Conservation (phyloP, 2,113 vertebrate species). For the Pseudolaguvia tuberculata region DNA sequence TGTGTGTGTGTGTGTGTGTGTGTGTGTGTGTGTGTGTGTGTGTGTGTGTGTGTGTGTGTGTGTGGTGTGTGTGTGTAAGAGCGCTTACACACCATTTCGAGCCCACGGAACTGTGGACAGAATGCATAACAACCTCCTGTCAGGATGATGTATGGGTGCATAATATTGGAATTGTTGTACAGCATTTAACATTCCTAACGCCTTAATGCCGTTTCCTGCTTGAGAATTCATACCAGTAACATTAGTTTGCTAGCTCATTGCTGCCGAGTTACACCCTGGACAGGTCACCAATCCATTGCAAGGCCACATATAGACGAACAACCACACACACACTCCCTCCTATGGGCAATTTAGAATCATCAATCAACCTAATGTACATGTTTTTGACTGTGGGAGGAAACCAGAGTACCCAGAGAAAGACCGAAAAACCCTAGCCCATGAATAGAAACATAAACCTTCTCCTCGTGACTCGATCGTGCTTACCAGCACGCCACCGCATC, state of each 20-base stretch:
- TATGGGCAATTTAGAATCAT: too few species aligned
- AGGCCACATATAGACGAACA: too few species aligned
- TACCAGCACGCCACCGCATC: too few species aligned
- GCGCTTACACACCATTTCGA: not conserved
- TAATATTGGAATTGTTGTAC: not conserved
- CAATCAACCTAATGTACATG: too few species aligned
- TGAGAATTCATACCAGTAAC: not conserved
- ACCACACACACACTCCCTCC: too few species aligned
- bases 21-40: not conserved
- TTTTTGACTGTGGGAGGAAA: too few species aligned
- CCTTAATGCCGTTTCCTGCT: not conserved
- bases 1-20: not conserved
- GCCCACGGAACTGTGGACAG: not conserved
- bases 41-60: not conserved
- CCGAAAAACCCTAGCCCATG: too few species aligned
- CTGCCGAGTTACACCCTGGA: not conserved
- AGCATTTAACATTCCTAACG: slow-evolving; percentile 10
- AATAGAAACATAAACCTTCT: too few species aligned
- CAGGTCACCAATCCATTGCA: too few species aligned
- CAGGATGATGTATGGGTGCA: not conserved
- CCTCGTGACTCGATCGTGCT: too few species aligned
- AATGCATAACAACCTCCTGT: slow-evolving; percentile 1
- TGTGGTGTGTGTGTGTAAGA: too few species aligned
- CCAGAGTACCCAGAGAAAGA: too few species aligned
- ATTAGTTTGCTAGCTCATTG: not conserved